These are phyloP conservation scores for Clarias laeviceps DNA, from an alignment of 2,797 vertebrate genomes.

Conservation along the genomic window DNA sequence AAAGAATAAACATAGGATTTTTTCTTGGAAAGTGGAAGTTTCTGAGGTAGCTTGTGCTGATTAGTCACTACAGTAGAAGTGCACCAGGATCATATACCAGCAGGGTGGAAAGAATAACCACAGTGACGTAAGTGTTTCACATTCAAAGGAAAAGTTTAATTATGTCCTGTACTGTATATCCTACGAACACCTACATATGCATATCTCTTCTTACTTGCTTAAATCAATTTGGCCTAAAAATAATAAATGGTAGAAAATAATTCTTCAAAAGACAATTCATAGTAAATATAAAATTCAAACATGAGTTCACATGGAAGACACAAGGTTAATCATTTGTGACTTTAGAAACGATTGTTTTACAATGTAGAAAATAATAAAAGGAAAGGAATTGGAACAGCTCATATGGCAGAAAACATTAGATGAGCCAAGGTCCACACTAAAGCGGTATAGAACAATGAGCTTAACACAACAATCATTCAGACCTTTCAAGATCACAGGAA, in stretches of 20 bases:
- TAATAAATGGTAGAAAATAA: not conserved
- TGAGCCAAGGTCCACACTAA: not conserved
- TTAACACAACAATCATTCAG: not conserved
- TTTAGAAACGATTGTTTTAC: too few relatives aligned
- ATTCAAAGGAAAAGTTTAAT: not conserved
- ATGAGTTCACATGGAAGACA: not conserved
- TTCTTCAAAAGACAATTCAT: not conserved
- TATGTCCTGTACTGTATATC: not conserved
- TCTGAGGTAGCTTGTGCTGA: not conserved
- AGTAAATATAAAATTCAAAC: not conserved
- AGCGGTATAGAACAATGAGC: not conserved
- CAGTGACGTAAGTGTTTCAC: not conserved
- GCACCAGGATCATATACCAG: not conserved
- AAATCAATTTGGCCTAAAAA: not conserved
- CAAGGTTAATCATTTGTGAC: not conserved
- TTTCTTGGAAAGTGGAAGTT: not conserved
- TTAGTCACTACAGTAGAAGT: not conserved
- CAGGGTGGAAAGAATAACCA: not conserved
- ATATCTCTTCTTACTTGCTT: not conserved
- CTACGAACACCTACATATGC: not conserved
- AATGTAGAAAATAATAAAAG: too few relatives aligned
- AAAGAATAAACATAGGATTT: not conserved
- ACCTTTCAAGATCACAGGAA: too few relatives aligned
- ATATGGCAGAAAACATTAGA: not conserved
- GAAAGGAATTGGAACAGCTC: too few relatives aligned